Evolutionary conservation across 1,140 invertebrate genomes (phyloP).

Genomic region (Lepidurus packardi): DNA sequence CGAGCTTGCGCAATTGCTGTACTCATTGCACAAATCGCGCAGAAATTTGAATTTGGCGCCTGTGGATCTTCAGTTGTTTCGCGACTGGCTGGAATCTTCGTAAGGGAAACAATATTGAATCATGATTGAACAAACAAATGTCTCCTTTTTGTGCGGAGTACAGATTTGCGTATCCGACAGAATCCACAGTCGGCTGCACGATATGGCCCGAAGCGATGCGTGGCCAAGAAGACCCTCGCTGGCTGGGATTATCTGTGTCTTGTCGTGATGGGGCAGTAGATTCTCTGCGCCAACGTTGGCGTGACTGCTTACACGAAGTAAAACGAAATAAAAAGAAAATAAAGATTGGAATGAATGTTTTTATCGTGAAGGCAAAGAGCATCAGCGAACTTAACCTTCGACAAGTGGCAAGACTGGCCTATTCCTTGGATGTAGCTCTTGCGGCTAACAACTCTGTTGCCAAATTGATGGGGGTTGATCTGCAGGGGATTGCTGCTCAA

Average conservation of each 20-base stretch:
- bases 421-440: background rate
- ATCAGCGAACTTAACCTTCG: background rate
- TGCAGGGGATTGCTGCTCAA: background rate
- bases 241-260: background rate
- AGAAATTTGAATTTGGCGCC: background rate
- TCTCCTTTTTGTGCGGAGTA: background rate
- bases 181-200: background rate
- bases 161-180: background rate
- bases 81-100: background rate
- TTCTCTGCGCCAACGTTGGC: background rate
- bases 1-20: background rate
- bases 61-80: background rate
- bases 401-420: background rate
- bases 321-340: background rate
- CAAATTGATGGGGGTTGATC: background rate
- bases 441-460: background rate
- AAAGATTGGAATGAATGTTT: background rate
- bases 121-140: background rate
- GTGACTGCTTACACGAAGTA: background rate
- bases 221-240: background rate
- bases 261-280: slow-evolving; percentile 3
- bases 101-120: background rate
- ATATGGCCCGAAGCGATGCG: background rate
- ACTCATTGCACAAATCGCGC: background rate
- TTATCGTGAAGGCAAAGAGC: background rate